Evolutionary conservation across 2,113 vertebrate genomes (phyloP), one percentile per base, ranked within the genome.

Genomic region (Clinocottus analis): DNA sequence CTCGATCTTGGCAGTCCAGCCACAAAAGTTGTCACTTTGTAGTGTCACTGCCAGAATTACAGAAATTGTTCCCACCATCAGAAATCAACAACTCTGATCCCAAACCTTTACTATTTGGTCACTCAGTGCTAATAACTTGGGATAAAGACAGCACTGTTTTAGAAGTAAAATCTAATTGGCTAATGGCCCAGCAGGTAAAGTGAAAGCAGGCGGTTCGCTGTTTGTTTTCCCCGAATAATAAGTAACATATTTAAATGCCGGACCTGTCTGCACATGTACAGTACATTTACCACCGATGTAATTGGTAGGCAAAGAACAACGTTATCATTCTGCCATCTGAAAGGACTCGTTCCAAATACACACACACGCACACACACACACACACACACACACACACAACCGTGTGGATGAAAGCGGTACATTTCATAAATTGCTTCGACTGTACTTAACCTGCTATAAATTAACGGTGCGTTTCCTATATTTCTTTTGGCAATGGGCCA

Each of bases 401-500:
- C 35, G 25, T 12, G 21, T 55, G 59, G 79, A 80, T 86, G 77
- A 89, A 90, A 85, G 85, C 70, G 1, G 27, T 19, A 43, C 73
- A 70, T 85, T 83, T 75, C 27, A 72, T 47, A 67, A 74, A 68
- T 74, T 47, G 55, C 62, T 77, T 49, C 59, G 69, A 59, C 73
- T 81, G 72, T 53, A 60, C 77, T 85, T 81, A 84, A 89, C 80
- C 77, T 84, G 83, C 79, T 78, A 74, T 87, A 84, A 84, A 87
- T 90, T 85, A 83, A 91, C 61, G 0, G 47, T 64, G 75, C 37
- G 64, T 88, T 88, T 90, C 85, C 81, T 70, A 60, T 89, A 84
- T 92, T 91, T 88, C 74, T 58, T 63, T 84, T 91, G 90, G 89
- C 88, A 41, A 9, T 0, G 7, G 35, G 82, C 89, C 88, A 87